Evolutionary conservation across 2,888 invertebrate genomes (phyloP).

Genomic region (Gortyna flavago): DNA sequence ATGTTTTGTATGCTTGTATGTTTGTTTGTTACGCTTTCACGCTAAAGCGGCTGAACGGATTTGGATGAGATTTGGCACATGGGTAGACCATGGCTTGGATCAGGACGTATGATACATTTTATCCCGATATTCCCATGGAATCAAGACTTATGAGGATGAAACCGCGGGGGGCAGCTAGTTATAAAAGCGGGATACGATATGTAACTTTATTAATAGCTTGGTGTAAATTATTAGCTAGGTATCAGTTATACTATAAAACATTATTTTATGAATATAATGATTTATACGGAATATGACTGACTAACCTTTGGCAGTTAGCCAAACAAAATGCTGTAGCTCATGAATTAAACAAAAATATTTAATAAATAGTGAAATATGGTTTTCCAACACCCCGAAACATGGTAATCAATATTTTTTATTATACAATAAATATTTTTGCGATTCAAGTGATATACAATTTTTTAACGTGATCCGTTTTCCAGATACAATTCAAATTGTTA

Average conservation of each 20-base stretch:
- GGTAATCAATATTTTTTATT: slow-evolving; percentile 7
- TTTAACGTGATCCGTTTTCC: neutral
- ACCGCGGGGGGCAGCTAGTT: neutral
- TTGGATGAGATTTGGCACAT: neutral
- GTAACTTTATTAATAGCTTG: neutral
- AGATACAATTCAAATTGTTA: neutral
- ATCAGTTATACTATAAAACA: slow-evolving; percentile 11
- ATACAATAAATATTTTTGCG: neutral
- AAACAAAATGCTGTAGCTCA: slow-evolving; percentile 23
- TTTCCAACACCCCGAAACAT: slow-evolving; percentile 1
- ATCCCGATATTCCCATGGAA: neutral
- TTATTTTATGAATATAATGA: slow-evolving; percentile 32
- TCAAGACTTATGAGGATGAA: neutral
- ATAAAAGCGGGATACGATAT: neutral
- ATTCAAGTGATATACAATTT: neutral
- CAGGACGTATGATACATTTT: neutral
- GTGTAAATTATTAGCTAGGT: slow-evolving; percentile 3
- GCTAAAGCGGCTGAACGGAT: neutral
- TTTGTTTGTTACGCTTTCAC: neutral
- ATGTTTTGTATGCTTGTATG: too few species aligned
- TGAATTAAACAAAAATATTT: slow-evolving; percentile 40
- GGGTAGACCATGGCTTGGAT: neutral
- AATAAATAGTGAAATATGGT: slow-evolving; percentile 23
- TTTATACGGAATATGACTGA: slow-evolving; percentile 37
- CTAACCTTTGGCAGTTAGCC: slow-evolving; percentile 31